A percentile compares a stretch with the other conserved stretches of the same genome.
Evolutionary conservation across 1,140 invertebrate species (phyloP).

Genomic region (Rhagoletis pomonella): DNA sequence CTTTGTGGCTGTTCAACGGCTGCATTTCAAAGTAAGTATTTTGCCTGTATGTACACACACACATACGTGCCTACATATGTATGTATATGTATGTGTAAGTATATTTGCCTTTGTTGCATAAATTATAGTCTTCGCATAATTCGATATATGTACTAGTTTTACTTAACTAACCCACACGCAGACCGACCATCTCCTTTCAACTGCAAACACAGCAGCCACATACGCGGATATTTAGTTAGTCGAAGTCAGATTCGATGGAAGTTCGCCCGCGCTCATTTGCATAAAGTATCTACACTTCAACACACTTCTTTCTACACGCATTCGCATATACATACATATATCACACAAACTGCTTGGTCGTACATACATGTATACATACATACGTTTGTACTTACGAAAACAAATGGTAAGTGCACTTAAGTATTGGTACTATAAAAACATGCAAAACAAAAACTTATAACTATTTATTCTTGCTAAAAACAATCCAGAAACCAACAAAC

Average conservation of each 20-base stretch:
- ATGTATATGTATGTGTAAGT: not conserved
- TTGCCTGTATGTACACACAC: not conserved
- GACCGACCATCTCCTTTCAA: not conserved
- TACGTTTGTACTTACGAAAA: too few species aligned
- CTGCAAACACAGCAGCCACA: not conserved
- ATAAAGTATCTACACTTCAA: conserved; percentile 34
- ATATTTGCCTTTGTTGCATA: not conserved
- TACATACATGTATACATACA: not conserved
- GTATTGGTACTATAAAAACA: conserved; percentile 38
- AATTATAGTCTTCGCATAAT: conserved; percentile 31
- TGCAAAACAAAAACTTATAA: conserved; percentile 36
- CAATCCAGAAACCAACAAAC: not conserved
- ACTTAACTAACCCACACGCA: not conserved
- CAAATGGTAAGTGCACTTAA: conserved; percentile 18
- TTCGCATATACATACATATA: not conserved
- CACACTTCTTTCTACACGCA: not conserved
- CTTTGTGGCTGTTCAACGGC: not conserved
- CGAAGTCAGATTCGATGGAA: conserved; percentile 14
- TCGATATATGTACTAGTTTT: too few species aligned
- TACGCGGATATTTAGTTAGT: conserved; percentile 1
- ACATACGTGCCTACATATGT: not conserved
- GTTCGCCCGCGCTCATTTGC: conserved; percentile 17
- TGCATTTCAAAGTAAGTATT: not conserved
- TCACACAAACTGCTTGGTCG: not conserved
- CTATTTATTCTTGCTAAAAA: not conserved